Conservation (phyloP, 1,140 invertebrate genomes). For the Druon quercuslanigerum region DNA sequence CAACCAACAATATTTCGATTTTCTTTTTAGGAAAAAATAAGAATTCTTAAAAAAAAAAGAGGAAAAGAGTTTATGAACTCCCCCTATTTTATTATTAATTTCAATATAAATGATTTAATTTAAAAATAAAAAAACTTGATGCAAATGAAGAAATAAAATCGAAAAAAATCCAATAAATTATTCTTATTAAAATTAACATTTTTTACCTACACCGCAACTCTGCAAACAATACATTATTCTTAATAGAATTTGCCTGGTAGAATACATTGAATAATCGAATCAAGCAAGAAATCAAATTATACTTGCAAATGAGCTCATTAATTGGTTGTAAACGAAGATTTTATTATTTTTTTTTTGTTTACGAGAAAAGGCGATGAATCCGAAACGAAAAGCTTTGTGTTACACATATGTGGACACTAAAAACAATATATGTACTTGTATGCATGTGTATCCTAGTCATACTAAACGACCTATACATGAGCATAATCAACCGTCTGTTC, state of each 20-base stretch:
- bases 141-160: not conserved
- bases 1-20: no score
- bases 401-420: not conserved
- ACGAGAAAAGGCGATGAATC: slow-evolving; percentile 3
- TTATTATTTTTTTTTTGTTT: not conserved
- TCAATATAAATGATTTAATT: no score
- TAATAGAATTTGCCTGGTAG: not conserved
- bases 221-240: slow-evolving; percentile 22
- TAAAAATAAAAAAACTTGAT: no score
- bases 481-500: slow-evolving; percentile 59
- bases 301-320: slow-evolving; percentile 23
- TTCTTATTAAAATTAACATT: not conserved
- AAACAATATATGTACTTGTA: not conserved
- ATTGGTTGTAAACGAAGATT: slow-evolving; percentile 17
- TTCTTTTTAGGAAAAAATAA: no score
- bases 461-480: slow-evolving; percentile 46
- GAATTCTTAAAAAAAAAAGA: no score
- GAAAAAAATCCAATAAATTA: not conserved
- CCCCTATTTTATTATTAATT: no score
- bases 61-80: no score
- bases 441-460: not conserved
- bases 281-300: slow-evolving; percentile 21
- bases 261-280: slow-evolving; percentile 5
- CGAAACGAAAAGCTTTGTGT: slow-evolving; percentile 22
- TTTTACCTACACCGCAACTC: not conserved